Evolutionary conservation across 2,888 invertebrate species (phyloP).

Genomic region (Steinernema carpocapsae): DNA sequence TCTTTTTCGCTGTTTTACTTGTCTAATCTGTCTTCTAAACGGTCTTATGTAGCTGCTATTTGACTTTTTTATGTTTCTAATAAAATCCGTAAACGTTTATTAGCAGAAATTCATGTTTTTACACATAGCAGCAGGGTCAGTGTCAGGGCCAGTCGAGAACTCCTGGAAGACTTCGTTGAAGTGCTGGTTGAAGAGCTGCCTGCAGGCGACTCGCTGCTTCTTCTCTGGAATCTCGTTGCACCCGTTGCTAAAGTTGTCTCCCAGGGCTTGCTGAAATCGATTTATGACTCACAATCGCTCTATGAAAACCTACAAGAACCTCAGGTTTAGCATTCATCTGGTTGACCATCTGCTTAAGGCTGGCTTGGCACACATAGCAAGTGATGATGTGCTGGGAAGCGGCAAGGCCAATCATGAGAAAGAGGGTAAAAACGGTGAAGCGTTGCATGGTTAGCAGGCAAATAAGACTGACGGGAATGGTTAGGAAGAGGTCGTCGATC

Average conservation of each 20-base stretch:
- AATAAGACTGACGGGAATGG: background rate
- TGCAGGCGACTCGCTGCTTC: background rate
- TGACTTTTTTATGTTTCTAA: no score
- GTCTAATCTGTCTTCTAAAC: no score
- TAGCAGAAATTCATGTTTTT: slow-evolving; percentile 6
- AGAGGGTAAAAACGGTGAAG: background rate
- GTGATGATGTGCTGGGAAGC: background rate
- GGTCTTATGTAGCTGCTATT: no score
- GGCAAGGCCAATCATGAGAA: background rate
- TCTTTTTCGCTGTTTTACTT: no score
- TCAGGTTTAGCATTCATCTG: background rate
- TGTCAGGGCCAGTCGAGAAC: background rate
- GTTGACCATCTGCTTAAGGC: background rate
- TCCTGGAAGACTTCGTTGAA: background rate
- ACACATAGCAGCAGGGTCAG: background rate
- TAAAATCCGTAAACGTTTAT: background rate
- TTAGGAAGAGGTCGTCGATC: background rate
- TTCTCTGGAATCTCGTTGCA: slow-evolving; percentile 1
- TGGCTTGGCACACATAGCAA: background rate
- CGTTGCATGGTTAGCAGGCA: background rate
- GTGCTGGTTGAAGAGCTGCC: background rate
- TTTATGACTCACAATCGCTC: background rate
- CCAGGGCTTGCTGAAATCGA: background rate
- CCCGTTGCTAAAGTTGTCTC: background rate
- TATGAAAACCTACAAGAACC: background rate